Evolutionary conservation across 92 coral and sea anemone species (phyloP).

Genomic region (Porites evermanni): DNA sequence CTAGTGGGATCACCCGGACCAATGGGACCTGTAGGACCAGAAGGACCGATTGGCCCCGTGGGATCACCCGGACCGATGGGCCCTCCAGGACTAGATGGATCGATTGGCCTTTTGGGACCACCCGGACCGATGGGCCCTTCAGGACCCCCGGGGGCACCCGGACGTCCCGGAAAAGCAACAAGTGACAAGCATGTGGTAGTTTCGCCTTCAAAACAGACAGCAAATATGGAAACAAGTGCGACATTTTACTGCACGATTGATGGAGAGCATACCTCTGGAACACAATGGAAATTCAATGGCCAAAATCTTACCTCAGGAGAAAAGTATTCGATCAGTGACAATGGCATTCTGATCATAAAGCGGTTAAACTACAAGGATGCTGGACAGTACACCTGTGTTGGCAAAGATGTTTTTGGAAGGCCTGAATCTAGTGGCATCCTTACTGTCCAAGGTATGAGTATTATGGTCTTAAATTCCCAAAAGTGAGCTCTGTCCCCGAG

Average conservation of each 20-base stretch:
- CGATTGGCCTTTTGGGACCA: neutral
- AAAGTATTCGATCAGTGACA: neutral
- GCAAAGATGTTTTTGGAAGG: constrained; percentile 12
- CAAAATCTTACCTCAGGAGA: constrained; percentile 7
- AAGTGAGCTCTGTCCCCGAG: too few species aligned
- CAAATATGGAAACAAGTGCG: neutral
- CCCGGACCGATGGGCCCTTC: neutral
- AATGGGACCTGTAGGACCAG: neutral
- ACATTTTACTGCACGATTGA: constrained; percentile 24
- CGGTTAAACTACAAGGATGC: neutral
- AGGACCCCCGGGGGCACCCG: neutral
- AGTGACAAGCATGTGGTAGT: constrained; percentile 2
- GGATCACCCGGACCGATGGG: neutral
- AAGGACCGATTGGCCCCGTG: neutral
- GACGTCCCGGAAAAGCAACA: neutral
- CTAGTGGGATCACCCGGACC: neutral
- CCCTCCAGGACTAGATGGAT: neutral
- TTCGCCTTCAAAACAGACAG: constrained; percentile 17
- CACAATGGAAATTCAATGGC: constrained; percentile 21
- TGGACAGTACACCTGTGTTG: constrained; percentile 21
- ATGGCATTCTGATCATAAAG: constrained; percentile 5
- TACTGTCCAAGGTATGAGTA: constrained; percentile 2
- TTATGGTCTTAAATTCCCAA: neutral
- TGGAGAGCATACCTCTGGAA: neutral
- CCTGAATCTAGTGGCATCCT: neutral